Percentiles rank a stretch among this genome's conserved stretches.
These are phyloP conservation scores for Rhinolophus ferrumequinum DNA, from an alignment of 2,113 vertebrate species.

Conservation along the genomic window DNA sequence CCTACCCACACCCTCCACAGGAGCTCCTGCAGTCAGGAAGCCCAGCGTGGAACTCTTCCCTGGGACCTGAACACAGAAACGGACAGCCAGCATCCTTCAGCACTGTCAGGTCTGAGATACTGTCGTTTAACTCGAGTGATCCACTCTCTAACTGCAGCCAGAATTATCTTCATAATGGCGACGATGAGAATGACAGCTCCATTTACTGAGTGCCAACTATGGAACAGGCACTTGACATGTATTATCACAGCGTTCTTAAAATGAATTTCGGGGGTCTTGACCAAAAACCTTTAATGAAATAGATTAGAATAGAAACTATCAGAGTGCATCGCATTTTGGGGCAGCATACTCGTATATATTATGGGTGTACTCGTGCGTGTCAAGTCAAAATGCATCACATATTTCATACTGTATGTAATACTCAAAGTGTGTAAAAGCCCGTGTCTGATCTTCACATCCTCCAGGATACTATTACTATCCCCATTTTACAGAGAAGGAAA, in stretches of 20 bases:
- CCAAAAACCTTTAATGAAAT: not conserved
- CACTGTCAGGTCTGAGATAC: not conserved
- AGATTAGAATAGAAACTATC: not conserved
- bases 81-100: not conserved
- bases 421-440: not conserved
- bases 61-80: not conserved
- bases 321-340: not conserved
- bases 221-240: too few relatives aligned
- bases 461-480: not conserved
- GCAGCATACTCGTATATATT: not conserved
- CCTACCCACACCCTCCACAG: not conserved
- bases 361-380: not conserved
- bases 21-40: not conserved
- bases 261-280: not conserved
- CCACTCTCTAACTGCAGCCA: not conserved
- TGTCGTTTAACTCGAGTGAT: not conserved
- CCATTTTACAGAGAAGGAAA: not conserved
- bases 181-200: accelerated
- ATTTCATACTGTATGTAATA: not conserved
- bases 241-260: not conserved
- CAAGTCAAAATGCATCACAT: not conserved
- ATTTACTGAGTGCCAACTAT: not conserved
- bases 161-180: not conserved
- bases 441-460: not conserved
- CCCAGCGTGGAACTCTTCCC: not conserved